Percentiles rank a stretch among this genome's conserved stretches.
Evolutionary conservation across 1,140 invertebrate genomes (phyloP).

Genomic region (Homarus americanus): DNA sequence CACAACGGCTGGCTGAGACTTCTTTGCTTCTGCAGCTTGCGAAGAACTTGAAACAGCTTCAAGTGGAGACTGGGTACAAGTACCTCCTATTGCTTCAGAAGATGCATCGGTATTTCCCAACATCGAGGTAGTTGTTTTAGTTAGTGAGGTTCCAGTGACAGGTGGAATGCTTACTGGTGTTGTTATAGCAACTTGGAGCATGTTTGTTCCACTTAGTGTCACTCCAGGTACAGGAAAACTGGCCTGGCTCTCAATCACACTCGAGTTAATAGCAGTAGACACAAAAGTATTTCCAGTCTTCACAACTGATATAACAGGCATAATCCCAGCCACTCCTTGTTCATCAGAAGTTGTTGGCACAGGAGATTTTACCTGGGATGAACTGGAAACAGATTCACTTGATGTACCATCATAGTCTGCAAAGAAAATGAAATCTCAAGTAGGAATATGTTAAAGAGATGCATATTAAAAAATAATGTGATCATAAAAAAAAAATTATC

Average conservation of each 20-base stretch:
- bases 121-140: background rate
- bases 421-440: background rate
- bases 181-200: background rate
- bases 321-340: background rate
- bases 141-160: background rate
- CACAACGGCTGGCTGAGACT: constrained; percentile 15
- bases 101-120: background rate
- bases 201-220: background rate
- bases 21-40: background rate
- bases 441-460: background rate
- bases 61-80: background rate
- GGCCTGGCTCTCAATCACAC: background rate
- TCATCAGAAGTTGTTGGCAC: no score
- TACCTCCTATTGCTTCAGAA: background rate
- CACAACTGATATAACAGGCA: background rate
- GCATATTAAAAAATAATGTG: background rate
- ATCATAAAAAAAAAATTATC: no score
- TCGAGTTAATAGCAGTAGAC: background rate
- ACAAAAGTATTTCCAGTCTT: background rate
- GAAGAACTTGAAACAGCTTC: no score
- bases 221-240: background rate
- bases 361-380: background rate
- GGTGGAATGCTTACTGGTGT: background rate
- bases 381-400: background rate
- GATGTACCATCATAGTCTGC: constrained; percentile 18